These are phyloP conservation scores for Phodopus roborovskii DNA, from an alignment of 2,113 vertebrate species.

Conservation along the genomic window DNA sequence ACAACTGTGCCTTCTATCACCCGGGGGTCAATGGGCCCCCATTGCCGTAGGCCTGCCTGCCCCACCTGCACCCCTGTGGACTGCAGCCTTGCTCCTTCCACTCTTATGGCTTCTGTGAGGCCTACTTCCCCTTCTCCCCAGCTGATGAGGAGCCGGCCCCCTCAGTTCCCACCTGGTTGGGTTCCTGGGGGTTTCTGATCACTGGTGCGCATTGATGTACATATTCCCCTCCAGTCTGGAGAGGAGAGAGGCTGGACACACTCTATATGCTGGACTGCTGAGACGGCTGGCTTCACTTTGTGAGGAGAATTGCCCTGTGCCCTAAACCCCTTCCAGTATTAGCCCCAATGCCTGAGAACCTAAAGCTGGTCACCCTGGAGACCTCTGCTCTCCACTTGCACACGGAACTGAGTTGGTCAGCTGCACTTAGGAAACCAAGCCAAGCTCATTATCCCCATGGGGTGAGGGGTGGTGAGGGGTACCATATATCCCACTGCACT, in stretches of 20 bases:
- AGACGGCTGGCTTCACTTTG: constrained; percentile 71
- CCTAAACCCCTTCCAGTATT: constrained; percentile 53
- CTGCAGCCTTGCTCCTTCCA: constrained; percentile 66
- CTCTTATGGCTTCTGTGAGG: constrained; percentile 89
- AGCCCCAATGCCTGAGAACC: constrained; percentile 61
- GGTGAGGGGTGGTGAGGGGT: constrained; percentile 48
- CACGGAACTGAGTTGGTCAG: constrained; percentile 34
- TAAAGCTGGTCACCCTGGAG: constrained; percentile 57
- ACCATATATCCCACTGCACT: constrained; percentile 50
- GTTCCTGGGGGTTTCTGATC: constrained; percentile 68
- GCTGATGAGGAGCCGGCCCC: constrained; percentile 76
- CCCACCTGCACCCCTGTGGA: constrained; percentile 50
- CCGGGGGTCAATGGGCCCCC: constrained; percentile 94
- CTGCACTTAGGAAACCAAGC: constrained; percentile 51
- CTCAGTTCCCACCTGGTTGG: constrained; percentile 62
- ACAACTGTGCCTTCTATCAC: constrained; percentile 96
- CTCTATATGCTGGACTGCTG: constrained; percentile 64
- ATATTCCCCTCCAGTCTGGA: constrained; percentile 70
- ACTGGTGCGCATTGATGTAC: constrained; percentile 74
- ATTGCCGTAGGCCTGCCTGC: constrained; percentile 84
- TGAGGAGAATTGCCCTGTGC: constrained; percentile 66
- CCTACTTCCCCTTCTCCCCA: constrained; percentile 73
- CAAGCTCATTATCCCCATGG: background rate
- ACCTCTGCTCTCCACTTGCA: constrained; percentile 3
- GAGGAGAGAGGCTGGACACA: constrained; percentile 67